A percentile compares a stretch with the other conserved stretches of the same genome.
Conservation (phyloP, 30 jellyfish, hydroid and myxozoan species). For the Aurelia aurita region DNA sequence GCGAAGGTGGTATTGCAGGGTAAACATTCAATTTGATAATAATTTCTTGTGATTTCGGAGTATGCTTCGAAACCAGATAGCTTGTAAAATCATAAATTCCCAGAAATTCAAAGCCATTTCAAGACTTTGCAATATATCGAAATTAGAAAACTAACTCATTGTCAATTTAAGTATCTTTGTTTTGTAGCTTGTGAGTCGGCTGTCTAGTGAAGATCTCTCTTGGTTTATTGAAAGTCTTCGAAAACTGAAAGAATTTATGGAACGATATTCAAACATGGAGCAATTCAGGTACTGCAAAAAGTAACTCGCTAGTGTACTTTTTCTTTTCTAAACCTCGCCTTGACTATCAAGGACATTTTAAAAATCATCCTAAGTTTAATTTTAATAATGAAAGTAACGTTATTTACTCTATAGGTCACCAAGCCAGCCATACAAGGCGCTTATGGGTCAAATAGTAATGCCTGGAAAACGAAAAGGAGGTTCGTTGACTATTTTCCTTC, state of each 20-base stretch:
- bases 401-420: neutral
- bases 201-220: slow-evolving; percentile 78
- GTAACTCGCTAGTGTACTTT: neutral
- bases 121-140: too few relatives aligned
- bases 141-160: too few relatives aligned
- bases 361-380: too few relatives aligned
- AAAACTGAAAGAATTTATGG: slow-evolving; percentile 79
- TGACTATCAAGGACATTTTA: too few relatives aligned
- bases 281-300: neutral
- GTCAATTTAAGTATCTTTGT: neutral
- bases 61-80: too few relatives aligned
- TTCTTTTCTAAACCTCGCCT: too few relatives aligned
- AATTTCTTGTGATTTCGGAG: too few relatives aligned
- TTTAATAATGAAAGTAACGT: too few relatives aligned
- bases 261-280: slow-evolving; percentile 70
- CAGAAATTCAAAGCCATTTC: too few relatives aligned
- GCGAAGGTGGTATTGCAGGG: too few relatives aligned
- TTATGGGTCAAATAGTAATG: neutral
- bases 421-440: neutral
- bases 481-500: neutral
- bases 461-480: neutral
- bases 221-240: slow-evolving; percentile 90
- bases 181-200: slow-evolving; percentile 82
- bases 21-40: too few relatives aligned
- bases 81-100: too few relatives aligned